Evolutionary conservation across 2,888 invertebrate genomes (phyloP).

Genomic region (Phengaris arion): DNA sequence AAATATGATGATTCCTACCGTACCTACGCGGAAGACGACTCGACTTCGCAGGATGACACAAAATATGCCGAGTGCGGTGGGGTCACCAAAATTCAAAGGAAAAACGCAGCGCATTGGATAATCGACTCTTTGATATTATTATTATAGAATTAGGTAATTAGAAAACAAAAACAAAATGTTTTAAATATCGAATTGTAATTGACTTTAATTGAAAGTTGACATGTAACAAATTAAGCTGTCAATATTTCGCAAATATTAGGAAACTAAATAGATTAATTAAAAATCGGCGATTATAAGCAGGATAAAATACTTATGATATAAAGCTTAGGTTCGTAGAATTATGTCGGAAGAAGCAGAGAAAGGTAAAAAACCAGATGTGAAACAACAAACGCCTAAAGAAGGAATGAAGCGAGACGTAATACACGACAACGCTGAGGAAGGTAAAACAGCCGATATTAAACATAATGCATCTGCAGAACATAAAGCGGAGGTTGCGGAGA

Average conservation of each 20-base stretch:
- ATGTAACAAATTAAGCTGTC: not conserved
- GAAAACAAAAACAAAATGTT: not conserved
- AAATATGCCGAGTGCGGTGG: no score
- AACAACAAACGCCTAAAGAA: not conserved
- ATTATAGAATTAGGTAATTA: no score
- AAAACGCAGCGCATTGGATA: no score
- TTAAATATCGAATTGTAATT: not conserved
- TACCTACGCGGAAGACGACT: no score
- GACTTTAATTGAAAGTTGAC: not conserved
- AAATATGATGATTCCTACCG: no score
- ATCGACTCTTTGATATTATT: no score
- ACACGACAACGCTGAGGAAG: constrained; percentile 41
- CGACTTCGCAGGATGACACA: no score
- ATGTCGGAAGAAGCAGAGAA: not conserved
- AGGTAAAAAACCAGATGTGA: constrained; percentile 18
- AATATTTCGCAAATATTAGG: not conserved
- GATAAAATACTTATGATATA: not conserved
- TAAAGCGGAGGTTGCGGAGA: constrained; percentile 46
- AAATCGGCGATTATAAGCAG: not conserved
- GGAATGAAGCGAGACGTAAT: not conserved
- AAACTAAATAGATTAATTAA: not conserved
- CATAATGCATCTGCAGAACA: constrained; percentile 38
- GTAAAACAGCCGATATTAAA: constrained; percentile 29
- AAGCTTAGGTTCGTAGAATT: not conserved
- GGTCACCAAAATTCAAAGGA: no score